Conservation (phyloP, 2,797 vertebrate genomes). For the Anolis apletophallus region DNA sequence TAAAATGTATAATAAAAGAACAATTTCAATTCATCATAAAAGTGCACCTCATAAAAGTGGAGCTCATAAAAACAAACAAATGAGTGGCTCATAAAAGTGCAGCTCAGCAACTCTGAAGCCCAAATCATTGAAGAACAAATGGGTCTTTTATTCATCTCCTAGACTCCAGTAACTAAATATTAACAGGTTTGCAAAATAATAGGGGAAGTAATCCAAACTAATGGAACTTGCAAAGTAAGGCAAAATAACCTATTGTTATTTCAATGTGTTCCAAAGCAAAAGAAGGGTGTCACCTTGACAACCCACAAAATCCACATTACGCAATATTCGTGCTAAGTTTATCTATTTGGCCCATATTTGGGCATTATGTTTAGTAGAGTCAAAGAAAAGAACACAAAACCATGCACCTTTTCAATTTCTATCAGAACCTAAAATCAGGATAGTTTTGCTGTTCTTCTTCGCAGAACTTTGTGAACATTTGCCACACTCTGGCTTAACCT, state of each 20-base stretch:
- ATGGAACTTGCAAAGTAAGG: no score
- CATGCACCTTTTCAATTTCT: not conserved
- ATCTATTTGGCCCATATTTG: not conserved
- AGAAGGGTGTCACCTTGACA: not conserved
- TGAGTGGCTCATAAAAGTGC: slow-evolving; percentile 26
- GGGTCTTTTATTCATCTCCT: not conserved
- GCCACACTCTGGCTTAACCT: no score
- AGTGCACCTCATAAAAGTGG: slow-evolving; percentile 22
- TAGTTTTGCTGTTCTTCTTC: no score
- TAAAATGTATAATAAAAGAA: slow-evolving; percentile 32
- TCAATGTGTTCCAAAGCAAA: not conserved
- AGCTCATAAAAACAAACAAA: slow-evolving; percentile 21
- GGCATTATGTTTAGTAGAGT: not conserved
- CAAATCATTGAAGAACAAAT: slow-evolving; percentile 1
- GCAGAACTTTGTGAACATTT: no score
- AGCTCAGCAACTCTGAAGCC: slow-evolving; percentile 2
- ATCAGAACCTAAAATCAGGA: not conserved
- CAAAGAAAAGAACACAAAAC: not conserved
- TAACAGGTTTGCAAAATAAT: not conserved
- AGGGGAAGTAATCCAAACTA: not conserved
- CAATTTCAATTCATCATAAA: slow-evolving; percentile 28
- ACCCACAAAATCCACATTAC: not conserved
- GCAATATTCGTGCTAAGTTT: no score
- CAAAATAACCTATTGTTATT: not conserved
- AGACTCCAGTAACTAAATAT: slow-evolving; percentile 14